Percentiles rank a stretch among this genome's conserved stretches.
These are phyloP conservation scores for Diplodus sargus DNA, from an alignment of 2,797 vertebrate species.

Conservation along the genomic window DNA sequence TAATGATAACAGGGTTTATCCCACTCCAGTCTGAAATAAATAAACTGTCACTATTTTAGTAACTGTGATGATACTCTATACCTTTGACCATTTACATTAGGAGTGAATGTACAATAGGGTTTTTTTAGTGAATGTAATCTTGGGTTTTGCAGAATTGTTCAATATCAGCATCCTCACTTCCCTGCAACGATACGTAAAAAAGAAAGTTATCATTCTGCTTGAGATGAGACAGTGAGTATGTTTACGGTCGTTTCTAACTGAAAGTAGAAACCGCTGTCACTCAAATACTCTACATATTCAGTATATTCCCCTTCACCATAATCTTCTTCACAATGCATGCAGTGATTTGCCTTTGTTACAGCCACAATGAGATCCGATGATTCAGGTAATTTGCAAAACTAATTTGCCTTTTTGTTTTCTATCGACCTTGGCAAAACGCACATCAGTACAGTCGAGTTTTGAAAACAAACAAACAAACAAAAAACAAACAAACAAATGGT, in stretches of 20 bases:
- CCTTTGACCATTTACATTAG: not conserved
- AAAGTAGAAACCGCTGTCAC: not conserved
- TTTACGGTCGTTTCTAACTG: constrained; percentile 1
- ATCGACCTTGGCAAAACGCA: too few species aligned
- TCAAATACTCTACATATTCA: not conserved
- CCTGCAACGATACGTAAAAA: not conserved
- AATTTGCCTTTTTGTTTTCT: not conserved
- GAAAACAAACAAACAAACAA: too few species aligned
- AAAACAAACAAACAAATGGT: too few species aligned
- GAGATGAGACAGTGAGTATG: not conserved
- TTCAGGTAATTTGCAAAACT: not conserved
- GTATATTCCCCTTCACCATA: not conserved
- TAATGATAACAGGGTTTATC: too few species aligned
- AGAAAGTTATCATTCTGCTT: not conserved
- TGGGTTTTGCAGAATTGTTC: not conserved
- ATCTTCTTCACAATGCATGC: not conserved
- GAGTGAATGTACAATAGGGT: not conserved
- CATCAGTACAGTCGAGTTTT: not conserved
- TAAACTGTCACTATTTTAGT: too few species aligned
- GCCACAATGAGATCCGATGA: not conserved
- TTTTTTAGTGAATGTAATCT: not conserved
- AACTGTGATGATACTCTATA: not conserved
- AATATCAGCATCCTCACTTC: not conserved
- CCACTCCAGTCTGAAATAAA: too few species aligned
- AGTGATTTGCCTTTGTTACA: not conserved